A percentile compares a stretch with the other conserved stretches of the same genome.
Evolutionary conservation across 2,113 vertebrate species (phyloP).

Genomic region (Salvator merianae): DNA sequence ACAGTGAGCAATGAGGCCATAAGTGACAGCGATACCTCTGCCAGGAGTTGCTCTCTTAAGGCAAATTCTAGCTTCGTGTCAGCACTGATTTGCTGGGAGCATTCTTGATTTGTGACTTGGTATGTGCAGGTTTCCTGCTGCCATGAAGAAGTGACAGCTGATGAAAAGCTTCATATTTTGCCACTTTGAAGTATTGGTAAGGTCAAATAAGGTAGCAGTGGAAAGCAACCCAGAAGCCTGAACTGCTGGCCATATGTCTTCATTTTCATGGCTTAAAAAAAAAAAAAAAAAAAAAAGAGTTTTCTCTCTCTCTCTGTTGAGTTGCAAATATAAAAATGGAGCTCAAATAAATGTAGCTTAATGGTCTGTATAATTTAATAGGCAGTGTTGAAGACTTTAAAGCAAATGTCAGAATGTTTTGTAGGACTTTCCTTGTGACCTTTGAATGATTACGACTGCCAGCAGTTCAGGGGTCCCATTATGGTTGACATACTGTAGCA

Average conservation of each 20-base stretch:
- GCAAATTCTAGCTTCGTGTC: neutral
- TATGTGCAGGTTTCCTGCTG: neutral
- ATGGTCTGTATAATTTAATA: constrained; percentile 18
- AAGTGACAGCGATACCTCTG: neutral
- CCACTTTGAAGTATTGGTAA: neutral
- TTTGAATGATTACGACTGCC: constrained; percentile 14
- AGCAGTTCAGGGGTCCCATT: constrained; percentile 2
- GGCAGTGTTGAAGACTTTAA: neutral
- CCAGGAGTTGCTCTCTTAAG: neutral
- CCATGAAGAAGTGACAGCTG: neutral
- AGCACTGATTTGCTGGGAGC: neutral
- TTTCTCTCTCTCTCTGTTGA: neutral
- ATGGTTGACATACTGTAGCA: constrained; percentile 4
- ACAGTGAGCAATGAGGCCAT: neutral
- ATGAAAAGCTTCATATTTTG: neutral
- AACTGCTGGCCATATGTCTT: neutral
- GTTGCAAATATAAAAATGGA: neutral
- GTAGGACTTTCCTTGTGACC: constrained; percentile 18
- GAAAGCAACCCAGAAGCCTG: neutral
- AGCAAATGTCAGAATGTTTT: neutral
- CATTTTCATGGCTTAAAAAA: neutral
- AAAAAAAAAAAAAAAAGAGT: neutral
- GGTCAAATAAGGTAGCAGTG: constrained; percentile 7
- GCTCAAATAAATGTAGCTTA: constrained; percentile 3
- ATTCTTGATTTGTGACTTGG: neutral